Evolutionary conservation across 2,888 invertebrate genomes (phyloP).

Genomic region (Thera britannica): DNA sequence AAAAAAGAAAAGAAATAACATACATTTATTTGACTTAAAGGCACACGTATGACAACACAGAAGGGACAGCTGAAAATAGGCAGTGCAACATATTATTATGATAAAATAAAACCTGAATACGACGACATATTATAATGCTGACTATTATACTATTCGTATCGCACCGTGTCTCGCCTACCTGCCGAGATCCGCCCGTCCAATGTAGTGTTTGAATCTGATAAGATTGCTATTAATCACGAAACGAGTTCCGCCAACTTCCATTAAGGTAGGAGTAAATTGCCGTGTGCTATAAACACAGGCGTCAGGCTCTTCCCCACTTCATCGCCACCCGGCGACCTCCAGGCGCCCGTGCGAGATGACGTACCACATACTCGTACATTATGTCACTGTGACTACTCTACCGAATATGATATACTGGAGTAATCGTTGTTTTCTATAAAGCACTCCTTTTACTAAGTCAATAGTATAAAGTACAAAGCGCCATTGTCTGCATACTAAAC

Average conservation of each 20-base stretch:
- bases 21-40: no score
- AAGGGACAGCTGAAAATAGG: no score
- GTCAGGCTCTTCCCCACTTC: slow-evolving; percentile 34
- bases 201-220: slow-evolving; percentile 71
- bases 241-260: slow-evolving; percentile 60
- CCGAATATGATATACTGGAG: slow-evolving; percentile 48
- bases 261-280: slow-evolving; percentile 54
- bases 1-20: no score
- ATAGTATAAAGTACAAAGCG: slow-evolving; percentile 52
- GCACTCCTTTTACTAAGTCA: slow-evolving; percentile 31
- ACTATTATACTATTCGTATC: not conserved
- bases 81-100: not conserved
- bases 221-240: slow-evolving; percentile 73
- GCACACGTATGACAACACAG: no score
- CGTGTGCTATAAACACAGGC: slow-evolving; percentile 41
- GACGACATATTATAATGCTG: not conserved
- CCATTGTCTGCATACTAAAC: slow-evolving; percentile 74
- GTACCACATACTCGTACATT: slow-evolving; percentile 37
- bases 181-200: slow-evolving; percentile 58
- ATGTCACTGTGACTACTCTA: slow-evolving; percentile 41
- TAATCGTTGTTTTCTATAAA: slow-evolving; percentile 39
- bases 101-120: not conserved
- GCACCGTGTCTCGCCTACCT: slow-evolving; percentile 27
- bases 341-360: slow-evolving; percentile 34
- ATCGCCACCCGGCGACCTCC: slow-evolving; percentile 29